Conservation (phyloP, 2,797 vertebrate species). For the Nasua narica region DNA sequence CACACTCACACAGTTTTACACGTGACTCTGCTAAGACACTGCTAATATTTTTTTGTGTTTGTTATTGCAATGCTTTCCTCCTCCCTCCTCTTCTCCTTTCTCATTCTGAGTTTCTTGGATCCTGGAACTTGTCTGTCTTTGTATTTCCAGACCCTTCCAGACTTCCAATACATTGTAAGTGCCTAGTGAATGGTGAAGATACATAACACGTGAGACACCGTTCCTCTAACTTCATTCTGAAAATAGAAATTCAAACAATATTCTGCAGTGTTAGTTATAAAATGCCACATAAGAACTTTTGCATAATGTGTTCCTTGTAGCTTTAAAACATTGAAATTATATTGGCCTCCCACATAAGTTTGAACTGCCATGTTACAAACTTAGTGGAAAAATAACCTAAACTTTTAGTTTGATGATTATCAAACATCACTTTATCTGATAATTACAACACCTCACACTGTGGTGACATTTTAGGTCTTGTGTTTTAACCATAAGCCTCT, state of each 20-base stretch:
- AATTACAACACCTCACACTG: background rate
- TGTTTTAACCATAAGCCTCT: slow-evolving; percentile 20
- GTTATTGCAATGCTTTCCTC: background rate
- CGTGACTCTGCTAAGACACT: background rate
- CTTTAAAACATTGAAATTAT: slow-evolving; percentile 34
- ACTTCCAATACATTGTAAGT: background rate
- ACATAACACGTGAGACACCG: background rate
- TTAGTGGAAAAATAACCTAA: slow-evolving; percentile 22
- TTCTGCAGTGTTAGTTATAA: background rate
- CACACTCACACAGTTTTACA: background rate
- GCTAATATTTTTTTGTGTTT: background rate
- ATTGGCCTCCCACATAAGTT: background rate
- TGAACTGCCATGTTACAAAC: background rate
- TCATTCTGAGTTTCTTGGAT: background rate
- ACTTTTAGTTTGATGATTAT: slow-evolving; percentile 26
- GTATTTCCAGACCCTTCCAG: background rate
- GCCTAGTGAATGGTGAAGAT: background rate
- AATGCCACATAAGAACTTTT: background rate
- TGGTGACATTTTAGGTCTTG: background rate
- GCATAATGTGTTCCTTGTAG: background rate
- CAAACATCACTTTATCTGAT: slow-evolving; percentile 13
- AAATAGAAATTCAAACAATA: slow-evolving; percentile 26
- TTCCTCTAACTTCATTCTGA: slow-evolving; percentile 2
- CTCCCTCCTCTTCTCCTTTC: background rate
- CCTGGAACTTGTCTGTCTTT: background rate